phyloP scores from a whole-genome alignment of 2,797 vertebrate genomes.

The Scolopax rusticola region DNA sequence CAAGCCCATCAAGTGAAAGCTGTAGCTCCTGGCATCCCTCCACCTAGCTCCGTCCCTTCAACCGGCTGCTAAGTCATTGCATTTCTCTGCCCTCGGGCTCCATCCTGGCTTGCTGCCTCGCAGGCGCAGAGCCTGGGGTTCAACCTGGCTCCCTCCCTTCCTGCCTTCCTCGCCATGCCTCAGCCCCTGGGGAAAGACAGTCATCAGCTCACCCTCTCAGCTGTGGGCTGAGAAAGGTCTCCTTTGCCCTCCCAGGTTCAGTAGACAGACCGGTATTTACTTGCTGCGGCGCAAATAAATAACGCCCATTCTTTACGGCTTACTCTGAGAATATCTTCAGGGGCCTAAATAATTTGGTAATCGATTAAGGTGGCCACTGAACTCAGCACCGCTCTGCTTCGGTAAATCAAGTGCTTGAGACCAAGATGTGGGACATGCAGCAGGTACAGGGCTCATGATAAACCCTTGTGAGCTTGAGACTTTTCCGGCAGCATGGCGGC shows the following conservation, averaged over 20 bases:
- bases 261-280: not conserved
- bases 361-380: not conserved
- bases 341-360: not conserved
- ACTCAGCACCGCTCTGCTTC: not conserved
- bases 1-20: not conserved
- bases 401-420: not conserved
- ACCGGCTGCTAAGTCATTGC: not conserved
- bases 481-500: accelerated
- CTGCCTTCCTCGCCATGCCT: not conserved
- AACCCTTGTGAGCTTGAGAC: not conserved
- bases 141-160: not conserved
- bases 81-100: not conserved
- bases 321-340: accelerated
- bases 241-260: not conserved
- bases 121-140: not conserved
- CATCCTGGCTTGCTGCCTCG: not conserved
- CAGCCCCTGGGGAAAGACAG: not conserved
- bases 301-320: not conserved
- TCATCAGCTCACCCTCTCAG: not conserved
- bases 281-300: not conserved
- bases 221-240: not conserved
- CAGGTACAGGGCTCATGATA: not conserved
- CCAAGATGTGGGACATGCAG: not conserved
- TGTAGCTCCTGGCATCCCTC: not conserved
- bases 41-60: accelerated